These are phyloP conservation scores for Bembecia ichneumoniformis DNA, from an alignment of 2,888 invertebrate genomes.

Conservation along the genomic window DNA sequence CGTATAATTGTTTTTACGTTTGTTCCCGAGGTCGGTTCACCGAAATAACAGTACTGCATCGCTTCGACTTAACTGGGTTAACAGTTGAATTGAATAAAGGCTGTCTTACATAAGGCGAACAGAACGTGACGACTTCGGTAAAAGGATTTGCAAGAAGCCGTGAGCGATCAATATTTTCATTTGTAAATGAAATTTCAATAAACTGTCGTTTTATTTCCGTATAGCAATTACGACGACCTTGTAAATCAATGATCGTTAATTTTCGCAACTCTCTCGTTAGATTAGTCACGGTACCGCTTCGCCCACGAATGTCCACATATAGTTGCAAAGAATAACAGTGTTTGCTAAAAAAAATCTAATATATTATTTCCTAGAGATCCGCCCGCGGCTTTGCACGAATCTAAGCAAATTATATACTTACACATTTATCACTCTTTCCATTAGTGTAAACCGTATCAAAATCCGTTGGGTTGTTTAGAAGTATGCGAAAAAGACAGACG, in stretches of 20 bases:
- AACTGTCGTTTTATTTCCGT: not conserved
- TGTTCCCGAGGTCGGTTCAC: not conserved
- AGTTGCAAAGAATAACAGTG: no score
- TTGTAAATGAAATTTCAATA: not conserved
- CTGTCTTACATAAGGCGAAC: constrained; percentile 14
- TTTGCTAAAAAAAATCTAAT: no score
- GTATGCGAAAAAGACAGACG: no score
- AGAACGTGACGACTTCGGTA: not conserved
- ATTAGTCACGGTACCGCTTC: constrained; percentile 13
- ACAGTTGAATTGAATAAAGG: constrained; percentile 9
- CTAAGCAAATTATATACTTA: no score
- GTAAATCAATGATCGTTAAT: constrained; percentile 25
- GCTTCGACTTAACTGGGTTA: constrained; percentile 17
- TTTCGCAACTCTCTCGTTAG: constrained; percentile 16
- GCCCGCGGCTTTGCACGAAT: no score
- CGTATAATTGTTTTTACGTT: not conserved
- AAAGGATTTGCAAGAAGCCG: no score
- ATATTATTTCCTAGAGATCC: no score
- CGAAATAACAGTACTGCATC: constrained; percentile 22
- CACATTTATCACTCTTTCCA: no score
- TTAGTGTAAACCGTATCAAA: no score
- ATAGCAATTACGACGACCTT: constrained; percentile 22
- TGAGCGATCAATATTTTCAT: no score
- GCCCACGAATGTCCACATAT: constrained; percentile 18
- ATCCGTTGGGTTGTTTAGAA: no score